Conservation (phyloP, 1,140 invertebrate species). For the Drosophila repleta region DNA sequence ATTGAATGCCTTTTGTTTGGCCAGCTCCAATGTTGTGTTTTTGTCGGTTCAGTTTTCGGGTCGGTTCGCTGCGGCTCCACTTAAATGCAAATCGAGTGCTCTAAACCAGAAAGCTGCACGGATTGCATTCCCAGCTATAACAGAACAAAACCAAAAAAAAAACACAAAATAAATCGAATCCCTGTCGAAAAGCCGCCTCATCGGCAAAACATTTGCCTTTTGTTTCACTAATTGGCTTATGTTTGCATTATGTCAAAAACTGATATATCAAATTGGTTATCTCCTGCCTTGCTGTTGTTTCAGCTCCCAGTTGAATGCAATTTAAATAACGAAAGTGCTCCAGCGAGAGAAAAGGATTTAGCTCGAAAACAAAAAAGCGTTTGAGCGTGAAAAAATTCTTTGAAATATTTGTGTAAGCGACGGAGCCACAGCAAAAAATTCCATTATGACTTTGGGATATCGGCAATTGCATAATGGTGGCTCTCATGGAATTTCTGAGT, state of each 20-base stretch:
- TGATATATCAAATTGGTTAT: constrained; percentile 7
- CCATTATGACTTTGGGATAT: too few relatives aligned
- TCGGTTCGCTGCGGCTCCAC: constrained; percentile 10
- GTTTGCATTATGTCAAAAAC: constrained; percentile 58
- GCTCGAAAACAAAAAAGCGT: not conserved
- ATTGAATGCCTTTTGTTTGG: constrained; percentile 79
- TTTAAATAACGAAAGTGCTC: too few relatives aligned
- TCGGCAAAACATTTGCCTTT: constrained; percentile 31
- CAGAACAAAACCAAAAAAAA: too few relatives aligned
- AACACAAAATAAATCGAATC: constrained; percentile 41
- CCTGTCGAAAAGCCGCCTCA: constrained; percentile 21
- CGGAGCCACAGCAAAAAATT: too few relatives aligned
- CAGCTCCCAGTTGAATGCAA: constrained; percentile 3
- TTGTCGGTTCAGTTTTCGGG: constrained; percentile 29
- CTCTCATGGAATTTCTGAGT: too few relatives aligned
- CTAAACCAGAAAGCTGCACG: constrained; percentile 11
- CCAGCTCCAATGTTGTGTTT: constrained; percentile 51
- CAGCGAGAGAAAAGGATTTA: not conserved
- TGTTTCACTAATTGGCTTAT: constrained; percentile 65
- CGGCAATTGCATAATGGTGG: too few relatives aligned
- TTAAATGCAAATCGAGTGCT: constrained; percentile 39
- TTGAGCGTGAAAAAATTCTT: not conserved
- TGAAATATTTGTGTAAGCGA: too few relatives aligned
- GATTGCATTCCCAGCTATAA: constrained; percentile 23
- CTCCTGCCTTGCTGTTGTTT: not conserved